phyloP scores from a whole-genome alignment of 1,140 invertebrate genomes.

The Dreissena rostriformis region DNA sequence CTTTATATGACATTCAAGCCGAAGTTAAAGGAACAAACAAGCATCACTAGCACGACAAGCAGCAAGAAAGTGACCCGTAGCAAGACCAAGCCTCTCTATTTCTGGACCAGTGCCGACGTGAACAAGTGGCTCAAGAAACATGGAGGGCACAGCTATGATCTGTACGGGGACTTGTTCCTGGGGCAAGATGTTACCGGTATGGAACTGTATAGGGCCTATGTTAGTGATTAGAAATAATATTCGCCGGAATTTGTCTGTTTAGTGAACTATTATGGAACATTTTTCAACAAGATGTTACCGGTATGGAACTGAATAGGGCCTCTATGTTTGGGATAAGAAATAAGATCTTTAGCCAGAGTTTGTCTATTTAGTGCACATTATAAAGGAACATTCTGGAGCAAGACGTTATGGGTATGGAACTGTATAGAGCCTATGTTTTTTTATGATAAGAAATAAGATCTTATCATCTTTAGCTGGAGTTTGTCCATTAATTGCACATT shows the following conservation, averaged over 20 bases:
- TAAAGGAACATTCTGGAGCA: too few species aligned
- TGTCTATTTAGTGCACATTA: too few species aligned
- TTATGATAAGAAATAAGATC: too few species aligned
- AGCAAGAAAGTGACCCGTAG: conserved; percentile 71
- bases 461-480: too few species aligned
- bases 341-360: too few species aligned
- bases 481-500: too few species aligned
- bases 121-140: conserved; percentile 79
- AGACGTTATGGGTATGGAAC: too few species aligned
- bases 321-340: too few species aligned
- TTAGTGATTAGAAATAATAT: not conserved
- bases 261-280: too few species aligned
- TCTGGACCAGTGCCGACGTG: conserved; percentile 76
- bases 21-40: conserved; percentile 53
- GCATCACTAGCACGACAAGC: conserved; percentile 15
- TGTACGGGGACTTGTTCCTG: conserved; percentile 74
- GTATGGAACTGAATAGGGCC: too few species aligned
- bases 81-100: conserved; percentile 76
- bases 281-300: too few species aligned
- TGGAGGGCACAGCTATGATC: conserved; percentile 74
- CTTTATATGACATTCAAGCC: conserved; percentile 46
- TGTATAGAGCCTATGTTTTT: too few species aligned
- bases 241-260: not conserved
- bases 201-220: not conserved
- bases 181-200: conserved; percentile 77